Evolutionary conservation across 2,113 vertebrate species (phyloP), one percentile per base, ranked within the genome.

Genomic region (Dicerorhinus sumatrensis): DNA sequence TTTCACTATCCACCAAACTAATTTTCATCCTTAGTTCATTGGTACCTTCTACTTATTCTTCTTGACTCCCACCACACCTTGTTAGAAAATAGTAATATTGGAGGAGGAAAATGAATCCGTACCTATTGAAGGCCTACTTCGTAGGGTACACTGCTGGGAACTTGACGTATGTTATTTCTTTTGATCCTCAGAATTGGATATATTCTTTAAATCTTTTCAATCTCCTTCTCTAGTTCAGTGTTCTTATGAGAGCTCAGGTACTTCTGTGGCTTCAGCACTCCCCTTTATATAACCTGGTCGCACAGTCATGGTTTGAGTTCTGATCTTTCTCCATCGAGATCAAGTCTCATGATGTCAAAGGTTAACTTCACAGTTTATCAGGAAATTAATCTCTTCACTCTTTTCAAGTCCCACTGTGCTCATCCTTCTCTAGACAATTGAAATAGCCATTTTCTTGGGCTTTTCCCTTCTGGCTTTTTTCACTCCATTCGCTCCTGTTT

Each of bases 211-310:
- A 36, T 27, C 1, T 0, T 42, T 21, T 90, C 23, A 6, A 27
- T 0, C 7, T n/a, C 16, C 56, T 72, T 46, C 56, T 60, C 11
- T 10, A 33, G 18, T 54, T 39, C 31, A 82, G 31, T 36, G 6
- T 72, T 54, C 7, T 54, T 2, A 18, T 1, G 20, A 69, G 14
- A 79, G 11, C 18, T 69, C n/a, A 46, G 6, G 13, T 12, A 14
- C 1, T 11, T 16, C 0, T 29, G 1, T 48, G 29, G 4, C 27
- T 93, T 72, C 1, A 31, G 2, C 3, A 3, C 0, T 2, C 29
- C 36, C 13, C 6, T 69, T 54, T 14, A 8, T 1, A 0, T 42
- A 9, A 58, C 25, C 46, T 39, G 23, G 0, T 5, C 16, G 7
- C 16, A 36, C 18, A 69, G 21, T 3, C 12, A 54, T 42, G 67